Evolutionary conservation across 1,140 invertebrate species (phyloP), one percentile per base, ranked within the genome.

Genomic region (Diprion similis): DNA sequence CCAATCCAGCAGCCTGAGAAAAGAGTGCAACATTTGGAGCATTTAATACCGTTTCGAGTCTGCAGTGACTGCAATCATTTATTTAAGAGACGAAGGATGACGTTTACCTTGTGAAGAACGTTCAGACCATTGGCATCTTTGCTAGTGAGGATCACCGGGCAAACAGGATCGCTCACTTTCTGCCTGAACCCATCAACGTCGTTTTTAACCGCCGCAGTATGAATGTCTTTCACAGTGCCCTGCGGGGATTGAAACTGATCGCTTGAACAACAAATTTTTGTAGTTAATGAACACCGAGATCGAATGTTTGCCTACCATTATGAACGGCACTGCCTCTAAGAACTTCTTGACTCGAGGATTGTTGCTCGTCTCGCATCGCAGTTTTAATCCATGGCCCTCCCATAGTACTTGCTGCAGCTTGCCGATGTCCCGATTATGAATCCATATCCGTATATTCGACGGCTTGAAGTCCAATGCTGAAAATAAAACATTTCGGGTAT

Each of bases 401-500:
- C 95, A 96, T 11, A 98, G 89, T 1, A 97, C 94, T 80, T 94
- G 92, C 81, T 96, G 94, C 66, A 97, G 86, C 79, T 94, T 93
- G 18, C 91, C 91, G 80, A 97, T 90, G 84, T 97, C 95, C 82
- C 94, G 91, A 82, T 97, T 96, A 83, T 97, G 95, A 76, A 97
- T 96, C 95, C 96, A 97, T 88, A 96, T 96, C 74, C 95, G 89
- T 75, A 97, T 96, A 79, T 96, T 96, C 65, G 95, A 94, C 48
- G 94, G 92, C 80, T 95, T 95, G 78, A 94, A 92, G 80, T 92
- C 92, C 80, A 94, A 87, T 84, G 87, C 93, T 92, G 83, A 18
- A 72, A 78, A 71, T 51, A 10, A 46, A 47, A 19, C 10, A 24
- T 68, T 18, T 19, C 11, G 6, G 37, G 18, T 68, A 17, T 6